Conservation (phyloP, 2,888 invertebrate species). For the Mesorhabditis sp. region DNA sequence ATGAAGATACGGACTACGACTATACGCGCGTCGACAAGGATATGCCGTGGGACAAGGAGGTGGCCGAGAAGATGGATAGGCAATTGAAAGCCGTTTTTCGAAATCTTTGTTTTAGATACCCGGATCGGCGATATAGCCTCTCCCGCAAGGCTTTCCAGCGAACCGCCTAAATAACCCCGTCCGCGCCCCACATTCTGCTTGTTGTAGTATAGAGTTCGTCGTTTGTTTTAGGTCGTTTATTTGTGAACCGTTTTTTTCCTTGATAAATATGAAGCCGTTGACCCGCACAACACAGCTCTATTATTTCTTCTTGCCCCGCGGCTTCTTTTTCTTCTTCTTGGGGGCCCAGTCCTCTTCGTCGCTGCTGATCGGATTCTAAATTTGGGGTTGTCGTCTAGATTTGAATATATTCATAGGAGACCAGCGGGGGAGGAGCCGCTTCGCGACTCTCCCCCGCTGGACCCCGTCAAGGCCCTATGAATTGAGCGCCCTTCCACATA, state of each 20-base stretch:
- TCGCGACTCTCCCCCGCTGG: too few relatives aligned
- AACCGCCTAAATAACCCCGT: not conserved
- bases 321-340: constrained; percentile 2
- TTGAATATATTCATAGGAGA: too few relatives aligned
- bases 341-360: not conserved
- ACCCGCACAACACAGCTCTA: not conserved
- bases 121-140: constrained; percentile 46
- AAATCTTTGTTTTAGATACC: constrained; percentile 22
- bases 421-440: too few relatives aligned
- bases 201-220: not conserved
- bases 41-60: constrained; percentile 56
- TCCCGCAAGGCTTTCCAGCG: not conserved
- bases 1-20: constrained; percentile 49
- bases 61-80: constrained; percentile 53
- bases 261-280: too few relatives aligned
- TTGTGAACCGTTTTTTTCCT: too few relatives aligned
- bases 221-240: too few relatives aligned
- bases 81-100: constrained; percentile 11
- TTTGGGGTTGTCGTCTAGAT: not conserved
- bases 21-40: constrained; percentile 37
- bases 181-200: not conserved
- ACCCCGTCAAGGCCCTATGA: too few relatives aligned
- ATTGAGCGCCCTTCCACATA: too few relatives aligned
- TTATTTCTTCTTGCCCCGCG: not conserved
- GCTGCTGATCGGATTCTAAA: not conserved